phyloP scores from a whole-genome alignment of 2,113 vertebrate species.

The Meriones unguiculatus region DNA sequence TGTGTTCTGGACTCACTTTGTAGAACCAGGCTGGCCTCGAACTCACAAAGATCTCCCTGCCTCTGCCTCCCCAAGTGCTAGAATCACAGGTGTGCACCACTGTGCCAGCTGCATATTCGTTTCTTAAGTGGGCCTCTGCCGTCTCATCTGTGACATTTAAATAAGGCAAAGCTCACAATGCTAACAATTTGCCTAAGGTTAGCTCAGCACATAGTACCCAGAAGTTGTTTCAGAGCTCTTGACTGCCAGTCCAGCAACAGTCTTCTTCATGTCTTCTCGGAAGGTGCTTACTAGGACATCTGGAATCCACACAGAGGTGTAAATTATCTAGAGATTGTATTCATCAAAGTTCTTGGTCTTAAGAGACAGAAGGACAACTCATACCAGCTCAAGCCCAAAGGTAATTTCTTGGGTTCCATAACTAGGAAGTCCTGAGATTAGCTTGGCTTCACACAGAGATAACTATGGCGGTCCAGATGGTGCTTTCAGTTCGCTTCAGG shows the following conservation, averaged over 20 bases:
- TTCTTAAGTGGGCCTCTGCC: neutral
- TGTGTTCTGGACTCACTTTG: too few species aligned
- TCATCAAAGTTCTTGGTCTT: slow-evolving; percentile 7
- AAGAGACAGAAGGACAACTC: slow-evolving; percentile 41
- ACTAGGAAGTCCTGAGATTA: slow-evolving; percentile 40
- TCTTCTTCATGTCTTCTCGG: neutral
- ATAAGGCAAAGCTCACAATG: neutral
- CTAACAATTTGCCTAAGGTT: neutral
- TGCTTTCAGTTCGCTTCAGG: neutral
- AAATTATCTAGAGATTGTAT: slow-evolving; percentile 43
- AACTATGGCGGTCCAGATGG: neutral
- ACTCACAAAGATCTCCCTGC: too few species aligned
- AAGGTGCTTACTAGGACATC: slow-evolving; percentile 46
- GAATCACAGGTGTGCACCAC: too few species aligned
- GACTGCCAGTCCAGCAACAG: neutral
- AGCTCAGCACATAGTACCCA: neutral
- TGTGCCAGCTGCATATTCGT: neutral
- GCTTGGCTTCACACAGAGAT: slow-evolving; percentile 5
- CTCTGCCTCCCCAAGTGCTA: too few species aligned
- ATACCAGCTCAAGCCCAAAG: slow-evolving; percentile 33
- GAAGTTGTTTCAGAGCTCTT: neutral
- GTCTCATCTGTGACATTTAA: neutral
- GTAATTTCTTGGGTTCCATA: neutral
- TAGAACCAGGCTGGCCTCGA: too few species aligned
- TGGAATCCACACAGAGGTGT: slow-evolving; percentile 33